Percentiles rank a stretch among this genome's conserved stretches.
Conservation (phyloP, 2,113 vertebrate species). For the Melanotaenia duboulayi region DNA sequence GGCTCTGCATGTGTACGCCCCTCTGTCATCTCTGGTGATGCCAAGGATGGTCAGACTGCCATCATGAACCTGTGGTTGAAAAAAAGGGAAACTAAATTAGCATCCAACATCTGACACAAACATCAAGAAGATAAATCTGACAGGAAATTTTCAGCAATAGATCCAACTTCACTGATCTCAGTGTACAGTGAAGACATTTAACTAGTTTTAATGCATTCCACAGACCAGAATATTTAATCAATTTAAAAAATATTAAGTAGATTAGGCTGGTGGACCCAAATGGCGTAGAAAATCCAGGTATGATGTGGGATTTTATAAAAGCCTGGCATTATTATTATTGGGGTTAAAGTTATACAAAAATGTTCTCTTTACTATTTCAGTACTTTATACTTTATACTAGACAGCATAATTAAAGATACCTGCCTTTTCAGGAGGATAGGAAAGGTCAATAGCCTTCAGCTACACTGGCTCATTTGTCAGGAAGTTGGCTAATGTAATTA, state of each 20-base stretch:
- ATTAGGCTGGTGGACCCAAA: background rate
- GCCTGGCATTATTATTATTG: background rate
- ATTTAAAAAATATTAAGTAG: background rate
- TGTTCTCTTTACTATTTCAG: background rate
- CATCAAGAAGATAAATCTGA: no score
- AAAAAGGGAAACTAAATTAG: background rate
- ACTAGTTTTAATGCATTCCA: no score
- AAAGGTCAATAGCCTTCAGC: background rate
- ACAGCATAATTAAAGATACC: background rate
- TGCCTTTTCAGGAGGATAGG: background rate
- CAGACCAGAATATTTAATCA: background rate
- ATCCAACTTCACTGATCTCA: no score
- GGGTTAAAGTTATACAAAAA: background rate
- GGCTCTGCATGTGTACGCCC: conserved; percentile 95
- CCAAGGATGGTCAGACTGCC: conserved; percentile 92
- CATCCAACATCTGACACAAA: background rate
- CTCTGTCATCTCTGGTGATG: conserved; percentile 92
- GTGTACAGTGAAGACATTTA: background rate
- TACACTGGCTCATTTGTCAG: background rate
- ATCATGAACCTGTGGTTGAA: conserved; percentile 85
- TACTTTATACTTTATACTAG: no score
- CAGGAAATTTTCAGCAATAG: background rate
- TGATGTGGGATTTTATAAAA: background rate
- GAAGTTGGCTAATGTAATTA: no score
- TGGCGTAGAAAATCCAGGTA: background rate